A percentile compares a stretch with the other conserved stretches of the same genome.
Evolutionary conservation across 2,888 invertebrate genomes (phyloP).

Genomic region (Phrixothrix hirtus): DNA sequence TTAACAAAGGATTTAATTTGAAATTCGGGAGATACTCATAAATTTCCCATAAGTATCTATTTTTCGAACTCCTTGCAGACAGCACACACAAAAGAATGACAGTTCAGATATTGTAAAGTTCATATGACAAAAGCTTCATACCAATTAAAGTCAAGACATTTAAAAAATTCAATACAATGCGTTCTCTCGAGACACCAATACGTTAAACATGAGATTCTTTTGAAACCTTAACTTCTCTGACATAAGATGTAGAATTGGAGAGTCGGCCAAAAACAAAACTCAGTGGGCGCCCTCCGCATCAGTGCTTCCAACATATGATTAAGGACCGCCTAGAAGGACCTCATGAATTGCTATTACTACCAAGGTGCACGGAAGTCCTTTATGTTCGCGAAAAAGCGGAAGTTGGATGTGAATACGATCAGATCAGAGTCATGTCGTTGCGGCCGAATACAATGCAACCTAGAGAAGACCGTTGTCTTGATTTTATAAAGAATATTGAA

Average conservation of each 20-base stretch:
- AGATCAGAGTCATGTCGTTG: conserved; percentile 53
- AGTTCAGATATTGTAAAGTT: conserved; percentile 21
- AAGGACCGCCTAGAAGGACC: conserved; percentile 46
- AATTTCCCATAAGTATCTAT: conserved; percentile 25
- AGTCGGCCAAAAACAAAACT: conserved; percentile 44
- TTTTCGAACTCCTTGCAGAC: not conserved
- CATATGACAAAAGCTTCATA: conserved; percentile 15
- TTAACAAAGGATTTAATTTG: conserved; percentile 24
- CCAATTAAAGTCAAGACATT: conserved; percentile 28
- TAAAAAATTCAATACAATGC: conserved; percentile 18
- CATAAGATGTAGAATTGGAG: conserved; percentile 38
- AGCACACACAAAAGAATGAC: conserved; percentile 16
- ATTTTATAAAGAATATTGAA: conserved; percentile 25
- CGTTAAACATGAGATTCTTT: conserved; percentile 46
- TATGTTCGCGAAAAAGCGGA: conserved; percentile 50
- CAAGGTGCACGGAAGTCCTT: conserved; percentile 56
- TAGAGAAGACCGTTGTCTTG: conserved; percentile 39
- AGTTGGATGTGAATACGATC: conserved; percentile 49
- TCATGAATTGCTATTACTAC: conserved; percentile 39
- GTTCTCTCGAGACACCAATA: conserved; percentile 48
- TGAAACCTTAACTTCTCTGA: conserved; percentile 10
- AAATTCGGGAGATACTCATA: conserved; percentile 11
- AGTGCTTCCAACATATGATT: conserved; percentile 51
- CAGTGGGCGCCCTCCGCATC: conserved; percentile 49
- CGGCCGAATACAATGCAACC: conserved; percentile 37